These are phyloP conservation scores for Helicoverpa zea DNA, from an alignment of 1,140 invertebrate species.

Conservation along the genomic window DNA sequence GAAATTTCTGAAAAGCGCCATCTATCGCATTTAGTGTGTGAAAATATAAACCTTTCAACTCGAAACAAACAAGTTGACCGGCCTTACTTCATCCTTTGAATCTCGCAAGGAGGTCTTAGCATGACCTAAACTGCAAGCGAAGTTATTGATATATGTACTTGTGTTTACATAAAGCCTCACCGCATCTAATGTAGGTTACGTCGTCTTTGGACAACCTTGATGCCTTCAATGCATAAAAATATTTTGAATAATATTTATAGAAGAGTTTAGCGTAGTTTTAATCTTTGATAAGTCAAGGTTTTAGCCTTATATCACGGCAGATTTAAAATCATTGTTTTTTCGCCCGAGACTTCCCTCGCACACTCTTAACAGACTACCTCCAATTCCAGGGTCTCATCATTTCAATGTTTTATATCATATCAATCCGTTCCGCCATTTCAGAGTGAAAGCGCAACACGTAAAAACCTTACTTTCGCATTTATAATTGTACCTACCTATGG, in stretches of 20 bases:
- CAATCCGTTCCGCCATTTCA: no score
- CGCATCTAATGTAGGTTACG: not conserved
- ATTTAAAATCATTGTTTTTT: no score
- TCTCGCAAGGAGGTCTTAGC: not conserved
- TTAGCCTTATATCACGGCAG: no score
- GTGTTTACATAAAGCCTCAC: not conserved
- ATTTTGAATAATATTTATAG: not conserved
- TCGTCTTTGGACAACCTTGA: not conserved
- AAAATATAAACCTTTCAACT: no score
- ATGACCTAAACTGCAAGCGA: not conserved
- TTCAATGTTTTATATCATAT: no score
- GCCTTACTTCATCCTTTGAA: not conserved
- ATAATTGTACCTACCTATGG: no score
- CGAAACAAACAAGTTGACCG: no score
- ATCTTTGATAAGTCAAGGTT: not conserved
- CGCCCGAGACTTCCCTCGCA: no score
- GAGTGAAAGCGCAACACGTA: no score
- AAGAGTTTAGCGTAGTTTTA: not conserved
- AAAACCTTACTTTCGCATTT: no score
- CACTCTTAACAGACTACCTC: no score
- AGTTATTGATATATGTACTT: not conserved
- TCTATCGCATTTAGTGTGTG: not conserved
- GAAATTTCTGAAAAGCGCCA: not conserved
- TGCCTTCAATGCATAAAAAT: not conserved
- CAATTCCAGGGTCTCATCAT: no score